Conservation (phyloP, 2,888 invertebrate genomes). For the Leptopilina syphax region DNA sequence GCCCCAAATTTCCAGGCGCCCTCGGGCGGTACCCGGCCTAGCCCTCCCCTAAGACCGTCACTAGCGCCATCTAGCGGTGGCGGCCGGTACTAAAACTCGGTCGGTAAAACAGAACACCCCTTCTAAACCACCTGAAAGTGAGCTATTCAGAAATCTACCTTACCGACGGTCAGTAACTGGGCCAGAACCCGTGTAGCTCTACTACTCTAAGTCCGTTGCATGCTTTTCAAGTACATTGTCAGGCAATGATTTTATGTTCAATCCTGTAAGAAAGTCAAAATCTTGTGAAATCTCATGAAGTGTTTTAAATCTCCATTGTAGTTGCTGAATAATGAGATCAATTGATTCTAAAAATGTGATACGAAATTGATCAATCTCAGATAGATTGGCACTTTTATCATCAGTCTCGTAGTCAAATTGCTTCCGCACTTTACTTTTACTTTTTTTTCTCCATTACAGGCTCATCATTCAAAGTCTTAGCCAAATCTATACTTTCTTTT, state of each 20-base stretch:
- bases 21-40: too few species aligned
- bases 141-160: too few species aligned
- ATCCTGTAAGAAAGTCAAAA: slow-evolving; percentile 6
- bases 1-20: too few species aligned
- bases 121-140: too few species aligned
- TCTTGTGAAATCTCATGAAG: not conserved
- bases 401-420: not conserved
- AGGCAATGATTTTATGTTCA: not conserved
- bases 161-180: too few species aligned
- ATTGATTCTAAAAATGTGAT: slow-evolving; percentile 5
- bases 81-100: too few species aligned
- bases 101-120: too few species aligned
- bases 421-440: not conserved
- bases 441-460: not conserved
- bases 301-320: not conserved
- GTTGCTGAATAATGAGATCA: slow-evolving; percentile 9
- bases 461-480: not conserved
- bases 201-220: not conserved
- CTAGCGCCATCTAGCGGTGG: too few species aligned
- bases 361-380: slow-evolving; percentile 7
- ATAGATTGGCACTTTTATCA: not conserved
- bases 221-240: not conserved
- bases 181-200: too few species aligned
- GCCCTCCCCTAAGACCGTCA: too few species aligned
- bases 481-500: not conserved